These are phyloP conservation scores for Zoanthus sociatus DNA, from an alignment of 92 coral and sea anemone species.

Conservation along the genomic window DNA sequence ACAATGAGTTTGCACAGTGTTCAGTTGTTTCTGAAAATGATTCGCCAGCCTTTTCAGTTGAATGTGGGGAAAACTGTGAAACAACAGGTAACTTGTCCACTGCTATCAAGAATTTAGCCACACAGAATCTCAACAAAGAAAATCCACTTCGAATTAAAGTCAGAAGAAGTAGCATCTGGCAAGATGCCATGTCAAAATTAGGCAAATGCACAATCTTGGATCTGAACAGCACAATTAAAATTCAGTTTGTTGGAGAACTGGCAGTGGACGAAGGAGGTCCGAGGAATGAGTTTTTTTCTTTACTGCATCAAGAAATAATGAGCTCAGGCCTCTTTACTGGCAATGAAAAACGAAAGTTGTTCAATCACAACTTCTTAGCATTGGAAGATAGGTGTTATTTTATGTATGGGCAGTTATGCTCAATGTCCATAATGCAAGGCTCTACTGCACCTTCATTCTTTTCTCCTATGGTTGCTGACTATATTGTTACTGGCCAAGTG, in stretches of 20 bases:
- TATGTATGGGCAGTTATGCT: slow-evolving; percentile 60
- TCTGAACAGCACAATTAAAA: slow-evolving; percentile 49
- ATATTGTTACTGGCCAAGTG: slow-evolving; percentile 53
- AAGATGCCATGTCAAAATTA: slow-evolving; percentile 57
- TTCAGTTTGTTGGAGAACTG: slow-evolving; percentile 67
- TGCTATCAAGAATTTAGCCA: slow-evolving; percentile 41
- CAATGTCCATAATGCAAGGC: slow-evolving; percentile 58
- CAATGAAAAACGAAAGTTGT: slow-evolving; percentile 46
- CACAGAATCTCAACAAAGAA: slow-evolving; percentile 52
- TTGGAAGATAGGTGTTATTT: slow-evolving; percentile 58
- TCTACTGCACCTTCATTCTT: slow-evolving; percentile 65
- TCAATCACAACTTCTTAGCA: slow-evolving; percentile 56
- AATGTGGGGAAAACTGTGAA: neutral
- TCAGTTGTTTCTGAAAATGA: neutral
- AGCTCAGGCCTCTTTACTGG: slow-evolving; percentile 62
- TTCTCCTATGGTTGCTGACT: slow-evolving; percentile 64
- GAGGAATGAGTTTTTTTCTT: slow-evolving; percentile 66
- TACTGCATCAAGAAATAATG: slow-evolving; percentile 50
- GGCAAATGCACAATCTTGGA: slow-evolving; percentile 48
- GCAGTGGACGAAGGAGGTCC: slow-evolving; percentile 72
- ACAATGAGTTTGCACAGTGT: slow-evolving; percentile 22
- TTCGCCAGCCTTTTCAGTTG: neutral
- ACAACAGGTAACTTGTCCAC: slow-evolving; percentile 8
- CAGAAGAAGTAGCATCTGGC: slow-evolving; percentile 63
- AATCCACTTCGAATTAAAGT: slow-evolving; percentile 51